phyloP scores from a whole-genome alignment of 1,140 invertebrate species.

The Bacillus rossius region DNA sequence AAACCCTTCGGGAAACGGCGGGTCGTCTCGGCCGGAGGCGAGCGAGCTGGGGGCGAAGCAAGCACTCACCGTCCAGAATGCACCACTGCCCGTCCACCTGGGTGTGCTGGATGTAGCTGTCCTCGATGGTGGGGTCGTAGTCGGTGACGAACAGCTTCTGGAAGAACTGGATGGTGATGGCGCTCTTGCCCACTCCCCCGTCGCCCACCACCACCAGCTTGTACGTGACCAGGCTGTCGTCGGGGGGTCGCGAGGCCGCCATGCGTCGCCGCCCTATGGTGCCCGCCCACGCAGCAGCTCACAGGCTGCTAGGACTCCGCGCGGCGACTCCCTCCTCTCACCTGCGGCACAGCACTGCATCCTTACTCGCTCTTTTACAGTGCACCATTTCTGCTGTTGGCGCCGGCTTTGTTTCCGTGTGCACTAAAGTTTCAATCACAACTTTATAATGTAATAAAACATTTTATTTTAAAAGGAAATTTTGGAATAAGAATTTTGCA shows the following conservation, averaged over 20 bases:
- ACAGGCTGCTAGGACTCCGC: not conserved
- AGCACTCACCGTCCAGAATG: conserved; percentile 75
- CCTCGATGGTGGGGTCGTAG: conserved; percentile 89
- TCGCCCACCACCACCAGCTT: conserved; percentile 89
- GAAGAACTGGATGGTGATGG: conserved; percentile 86
- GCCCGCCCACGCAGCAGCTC: conserved; percentile 1
- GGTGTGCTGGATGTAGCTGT: conserved; percentile 86
- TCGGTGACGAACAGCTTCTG: conserved; percentile 84
- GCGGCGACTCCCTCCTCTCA: not conserved
- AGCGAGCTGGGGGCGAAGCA: too few species aligned
- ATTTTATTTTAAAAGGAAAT: too few species aligned
- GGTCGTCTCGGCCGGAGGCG: too few species aligned
- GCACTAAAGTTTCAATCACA: too few species aligned
- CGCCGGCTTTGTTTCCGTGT: too few species aligned
- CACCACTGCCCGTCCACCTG: conserved; percentile 91
- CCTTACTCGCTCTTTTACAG: too few species aligned
- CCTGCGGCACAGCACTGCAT: not conserved
- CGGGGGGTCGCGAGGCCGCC: conserved; percentile 61
- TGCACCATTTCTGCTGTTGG: too few species aligned
- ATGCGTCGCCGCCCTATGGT: conserved; percentile 13
- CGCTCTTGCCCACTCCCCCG: conserved; percentile 85
- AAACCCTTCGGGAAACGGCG: too few species aligned
- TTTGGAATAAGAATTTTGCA: too few species aligned
- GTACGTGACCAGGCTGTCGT: conserved; percentile 77
- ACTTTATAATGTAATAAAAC: too few species aligned